Evolutionary conservation across 2,888 invertebrate species (phyloP).

Genomic region (Nomada ruficornis): DNA sequence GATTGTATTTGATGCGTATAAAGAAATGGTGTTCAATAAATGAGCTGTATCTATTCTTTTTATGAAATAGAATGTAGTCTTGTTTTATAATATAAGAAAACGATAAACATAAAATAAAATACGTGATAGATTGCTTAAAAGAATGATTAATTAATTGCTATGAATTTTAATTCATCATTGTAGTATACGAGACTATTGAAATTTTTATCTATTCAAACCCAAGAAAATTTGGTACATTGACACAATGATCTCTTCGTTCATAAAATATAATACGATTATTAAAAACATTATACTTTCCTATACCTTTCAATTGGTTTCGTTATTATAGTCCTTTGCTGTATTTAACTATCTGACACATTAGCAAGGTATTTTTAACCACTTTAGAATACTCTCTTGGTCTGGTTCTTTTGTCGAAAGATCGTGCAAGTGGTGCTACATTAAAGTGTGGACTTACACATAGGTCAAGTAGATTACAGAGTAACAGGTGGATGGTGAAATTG

Average conservation of each 20-base stretch:
- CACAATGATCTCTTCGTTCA: not conserved
- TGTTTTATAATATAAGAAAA: too few species aligned
- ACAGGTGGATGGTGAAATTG: slow-evolving; percentile 58
- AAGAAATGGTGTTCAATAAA: too few species aligned
- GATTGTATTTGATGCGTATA: too few species aligned
- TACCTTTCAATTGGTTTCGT: not conserved
- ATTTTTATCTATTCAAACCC: too few species aligned
- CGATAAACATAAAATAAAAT: too few species aligned
- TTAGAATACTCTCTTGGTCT: slow-evolving; percentile 25
- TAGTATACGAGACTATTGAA: too few species aligned
- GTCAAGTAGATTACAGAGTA: slow-evolving; percentile 57
- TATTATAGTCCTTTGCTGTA: slow-evolving; percentile 10
- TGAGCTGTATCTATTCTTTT: too few species aligned
- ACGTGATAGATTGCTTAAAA: too few species aligned
- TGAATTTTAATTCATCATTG: too few species aligned
- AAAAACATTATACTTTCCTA: too few species aligned
- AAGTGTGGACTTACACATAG: slow-evolving; percentile 52
- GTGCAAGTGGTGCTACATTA: slow-evolving; percentile 53
- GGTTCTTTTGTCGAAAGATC: slow-evolving; percentile 48
- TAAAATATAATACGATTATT: not conserved
- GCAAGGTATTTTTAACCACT: slow-evolving; percentile 36
- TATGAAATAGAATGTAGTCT: too few species aligned
- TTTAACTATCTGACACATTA: slow-evolving; percentile 22
- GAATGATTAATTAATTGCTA: too few species aligned
- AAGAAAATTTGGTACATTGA: not conserved